Percentiles rank a stretch among this genome's conserved stretches.
phyloP scores from a whole-genome alignment of 2,888 invertebrate species.

The Polyommatus icarus region DNA sequence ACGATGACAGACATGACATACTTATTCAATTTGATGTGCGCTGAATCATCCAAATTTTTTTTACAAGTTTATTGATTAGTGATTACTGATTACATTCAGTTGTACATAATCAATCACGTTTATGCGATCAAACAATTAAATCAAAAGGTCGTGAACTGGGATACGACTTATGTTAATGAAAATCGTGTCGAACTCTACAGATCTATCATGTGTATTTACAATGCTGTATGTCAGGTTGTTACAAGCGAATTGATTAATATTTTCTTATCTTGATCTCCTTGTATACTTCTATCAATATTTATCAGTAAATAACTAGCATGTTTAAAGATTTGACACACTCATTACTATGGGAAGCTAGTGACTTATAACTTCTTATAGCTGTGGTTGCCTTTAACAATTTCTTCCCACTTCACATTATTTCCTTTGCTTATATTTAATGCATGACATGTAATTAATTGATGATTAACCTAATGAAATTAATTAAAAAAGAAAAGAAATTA shows the following conservation, averaged over 20 bases:
- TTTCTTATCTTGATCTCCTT: slow-evolving; percentile 16
- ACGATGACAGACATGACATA: background rate
- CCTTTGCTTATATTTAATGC: too few species aligned
- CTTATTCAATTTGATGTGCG: background rate
- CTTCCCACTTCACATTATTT: too few species aligned
- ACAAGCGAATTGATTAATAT: slow-evolving; percentile 4
- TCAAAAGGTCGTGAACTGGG: slow-evolving; percentile 41
- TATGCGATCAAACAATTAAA: slow-evolving; percentile 11
- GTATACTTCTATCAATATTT: background rate
- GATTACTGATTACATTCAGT: background rate
- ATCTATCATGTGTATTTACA: slow-evolving; percentile 18
- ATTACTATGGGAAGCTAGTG: background rate
- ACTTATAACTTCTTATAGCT: too few species aligned
- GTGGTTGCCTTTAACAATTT: too few species aligned
- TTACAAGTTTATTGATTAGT: background rate
- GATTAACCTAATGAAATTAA: too few species aligned
- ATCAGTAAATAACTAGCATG: background rate
- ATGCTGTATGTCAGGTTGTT: background rate
- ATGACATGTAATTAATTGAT: too few species aligned
- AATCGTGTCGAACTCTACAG: slow-evolving; percentile 33
- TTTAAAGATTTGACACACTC: background rate
- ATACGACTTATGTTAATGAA: slow-evolving; percentile 36
- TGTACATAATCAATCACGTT: slow-evolving; percentile 7
- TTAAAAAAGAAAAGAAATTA: too few species aligned
- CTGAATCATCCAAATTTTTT: background rate